Base-by-base conservation (phyloP, 2,888 invertebrate species). In the Polia nebulosa region DNA sequence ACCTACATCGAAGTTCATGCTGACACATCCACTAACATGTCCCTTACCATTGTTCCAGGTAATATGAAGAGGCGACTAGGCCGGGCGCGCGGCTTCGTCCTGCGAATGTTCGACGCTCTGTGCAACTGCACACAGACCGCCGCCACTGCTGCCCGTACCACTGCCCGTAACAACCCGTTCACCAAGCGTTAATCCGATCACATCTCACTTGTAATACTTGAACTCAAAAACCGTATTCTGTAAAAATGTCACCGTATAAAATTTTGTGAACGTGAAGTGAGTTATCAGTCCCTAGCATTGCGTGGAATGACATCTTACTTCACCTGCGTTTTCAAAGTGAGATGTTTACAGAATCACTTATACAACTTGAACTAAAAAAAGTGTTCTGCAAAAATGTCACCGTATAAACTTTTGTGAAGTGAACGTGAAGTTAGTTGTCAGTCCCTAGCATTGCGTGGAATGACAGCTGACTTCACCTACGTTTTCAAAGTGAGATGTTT, bases 81-180 rank as follows among this genome's bases (percentile, higher is more conserved):
- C 2, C 94, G 96, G 25, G 97, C 97, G 34, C 94, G 96, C 45
- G 96, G 96, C 45, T 96, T 97, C 84, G 96, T 97, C 15, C 93
- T 96, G 59, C 96, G 96, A 72, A 94, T 97, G 88, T 97, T 97
- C 82, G 96, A 97, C 88, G 96, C 96, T 8, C 96, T 97, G 55
- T 97, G 97, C 91, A 96, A 97, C 91, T 97, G 97, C 85, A 97
- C 97, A 70, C 96, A 96, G 84, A 96, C 96, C 0, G 92, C 92
- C 25, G 96, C 96, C 8, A 94, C 96, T 17, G 96, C 96, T 49
- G 96, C 96, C 4, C 92, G 95, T 80, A 92, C 94, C 41, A 92
- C 92, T 64, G 94, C 94, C 17, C 91, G 95, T 62, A 95, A 94
- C 85, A 95, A 95, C 72, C 94, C 88, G 3, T 88, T 88, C 84